A percentile compares a stretch with the other conserved stretches of the same genome.
These are phyloP conservation scores for Neelides sp. DNA, from an alignment of 1,140 invertebrate species.

Conservation along the genomic window DNA sequence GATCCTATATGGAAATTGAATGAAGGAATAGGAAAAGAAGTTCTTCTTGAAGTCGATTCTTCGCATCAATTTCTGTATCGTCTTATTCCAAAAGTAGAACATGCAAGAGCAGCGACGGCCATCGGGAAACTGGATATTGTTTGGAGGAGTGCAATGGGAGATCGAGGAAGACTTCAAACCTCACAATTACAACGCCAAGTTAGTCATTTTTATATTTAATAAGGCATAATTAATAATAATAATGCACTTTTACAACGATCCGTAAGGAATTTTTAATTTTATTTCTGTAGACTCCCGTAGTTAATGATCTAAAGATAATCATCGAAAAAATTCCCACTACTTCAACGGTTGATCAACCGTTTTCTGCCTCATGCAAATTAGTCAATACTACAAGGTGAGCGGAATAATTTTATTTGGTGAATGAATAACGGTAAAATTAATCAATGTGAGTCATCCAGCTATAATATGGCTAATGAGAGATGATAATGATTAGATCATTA, in stretches of 20 bases:
- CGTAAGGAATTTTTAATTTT: conserved; percentile 14
- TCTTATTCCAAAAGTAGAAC: conserved; percentile 60
- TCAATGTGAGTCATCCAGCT: not conserved
- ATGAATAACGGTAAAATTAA: not conserved
- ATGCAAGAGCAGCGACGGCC: conserved; percentile 63
- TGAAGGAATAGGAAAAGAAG: not conserved
- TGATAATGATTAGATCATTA: too few species aligned
- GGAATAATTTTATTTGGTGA: not conserved
- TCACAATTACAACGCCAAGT: conserved; percentile 84
- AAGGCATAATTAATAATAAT: not conserved
- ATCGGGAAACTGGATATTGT: conserved; percentile 95
- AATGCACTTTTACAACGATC: conserved; percentile 7
- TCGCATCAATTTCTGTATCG: conserved; percentile 85
- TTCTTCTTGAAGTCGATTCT: conserved; percentile 40
- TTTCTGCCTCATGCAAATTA: conserved; percentile 23
- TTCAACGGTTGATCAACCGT: conserved; percentile 18
- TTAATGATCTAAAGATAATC: conserved; percentile 26
- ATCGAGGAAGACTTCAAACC: conserved; percentile 86
- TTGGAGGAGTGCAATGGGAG: conserved; percentile 90
- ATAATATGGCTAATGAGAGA: too few species aligned
- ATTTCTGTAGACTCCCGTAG: conserved; percentile 17
- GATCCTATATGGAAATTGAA: too few species aligned
- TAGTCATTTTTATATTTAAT: conserved; percentile 29
- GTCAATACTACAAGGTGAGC: conserved; percentile 25
- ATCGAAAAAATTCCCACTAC: conserved; percentile 20